Evolutionary conservation across 2,113 vertebrate species (phyloP).

Genomic region (Chloropsis cyanopogon): DNA sequence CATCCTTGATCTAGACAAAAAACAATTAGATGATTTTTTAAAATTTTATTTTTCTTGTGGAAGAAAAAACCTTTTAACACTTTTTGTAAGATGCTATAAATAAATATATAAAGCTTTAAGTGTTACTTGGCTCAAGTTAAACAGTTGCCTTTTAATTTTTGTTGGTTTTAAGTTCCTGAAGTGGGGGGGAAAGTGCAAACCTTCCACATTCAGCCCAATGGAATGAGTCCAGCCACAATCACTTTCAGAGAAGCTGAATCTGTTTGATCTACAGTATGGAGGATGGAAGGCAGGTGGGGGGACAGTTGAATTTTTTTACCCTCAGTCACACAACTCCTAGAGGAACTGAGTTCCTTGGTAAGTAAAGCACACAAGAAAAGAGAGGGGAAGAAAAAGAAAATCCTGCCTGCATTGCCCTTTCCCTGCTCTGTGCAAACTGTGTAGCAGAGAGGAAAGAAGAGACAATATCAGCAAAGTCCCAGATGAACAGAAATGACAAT

Average conservation of each 20-base stretch:
- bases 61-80: constrained; percentile 52
- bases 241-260: not conserved
- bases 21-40: constrained; percentile 64
- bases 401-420: not conserved
- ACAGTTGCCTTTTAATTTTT: constrained; percentile 36
- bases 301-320: not conserved
- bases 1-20: constrained; percentile 71
- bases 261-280: not conserved
- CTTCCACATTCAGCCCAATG: constrained; percentile 35
- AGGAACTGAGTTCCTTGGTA: not conserved
- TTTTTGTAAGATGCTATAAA: constrained; percentile 75
- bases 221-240: constrained; percentile 4
- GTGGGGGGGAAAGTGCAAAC: constrained; percentile 11
- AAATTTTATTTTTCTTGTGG: constrained; percentile 45
- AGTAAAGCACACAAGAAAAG: not conserved
- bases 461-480: not conserved
- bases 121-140: constrained; percentile 66
- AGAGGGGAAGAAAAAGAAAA: not conserved
- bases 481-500: not conserved
- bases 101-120: constrained; percentile 78
- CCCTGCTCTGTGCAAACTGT: not conserved
- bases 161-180: constrained; percentile 39
- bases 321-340: not conserved
- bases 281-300: not conserved
- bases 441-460: not conserved